Conservation (phyloP, 2,797 vertebrate genomes). For the Vipera latastei region DNA sequence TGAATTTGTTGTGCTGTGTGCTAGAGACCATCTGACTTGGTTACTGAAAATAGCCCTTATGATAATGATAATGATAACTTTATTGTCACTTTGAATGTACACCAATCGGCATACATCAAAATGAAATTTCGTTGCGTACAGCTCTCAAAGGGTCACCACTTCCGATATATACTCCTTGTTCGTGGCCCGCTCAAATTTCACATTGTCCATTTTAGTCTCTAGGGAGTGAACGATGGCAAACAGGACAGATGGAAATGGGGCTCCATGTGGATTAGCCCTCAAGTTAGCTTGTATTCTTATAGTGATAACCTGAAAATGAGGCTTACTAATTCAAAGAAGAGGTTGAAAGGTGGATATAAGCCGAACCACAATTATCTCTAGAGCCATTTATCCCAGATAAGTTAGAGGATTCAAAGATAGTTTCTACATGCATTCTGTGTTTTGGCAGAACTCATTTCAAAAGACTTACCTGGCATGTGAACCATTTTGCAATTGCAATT, state of each 20-base stretch:
- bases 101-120: no score
- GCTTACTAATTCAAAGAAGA: neutral
- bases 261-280: no score
- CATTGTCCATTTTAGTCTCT: no score
- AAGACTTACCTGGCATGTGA: slow-evolving; percentile 90
- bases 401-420: neutral
- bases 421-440: neutral
- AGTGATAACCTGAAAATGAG: neutral
- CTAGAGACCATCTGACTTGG: neutral
- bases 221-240: no score
- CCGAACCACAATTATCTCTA: neutral
- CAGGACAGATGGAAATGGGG: no score
- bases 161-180: no score
- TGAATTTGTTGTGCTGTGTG: neutral
- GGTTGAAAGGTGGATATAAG: neutral
- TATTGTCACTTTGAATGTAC: no score
- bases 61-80: no score
- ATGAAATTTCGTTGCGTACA: no score
- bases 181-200: no score
- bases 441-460: neutral
- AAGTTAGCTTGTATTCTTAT: no score
- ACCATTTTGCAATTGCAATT: slow-evolving; percentile 99
- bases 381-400: neutral
- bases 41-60: neutral
- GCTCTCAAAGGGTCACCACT: no score